Percentiles rank a stretch among this genome's conserved stretches.
Evolutionary conservation across 2,888 invertebrate genomes (phyloP).

Genomic region (Pegoplata infirma): DNA sequence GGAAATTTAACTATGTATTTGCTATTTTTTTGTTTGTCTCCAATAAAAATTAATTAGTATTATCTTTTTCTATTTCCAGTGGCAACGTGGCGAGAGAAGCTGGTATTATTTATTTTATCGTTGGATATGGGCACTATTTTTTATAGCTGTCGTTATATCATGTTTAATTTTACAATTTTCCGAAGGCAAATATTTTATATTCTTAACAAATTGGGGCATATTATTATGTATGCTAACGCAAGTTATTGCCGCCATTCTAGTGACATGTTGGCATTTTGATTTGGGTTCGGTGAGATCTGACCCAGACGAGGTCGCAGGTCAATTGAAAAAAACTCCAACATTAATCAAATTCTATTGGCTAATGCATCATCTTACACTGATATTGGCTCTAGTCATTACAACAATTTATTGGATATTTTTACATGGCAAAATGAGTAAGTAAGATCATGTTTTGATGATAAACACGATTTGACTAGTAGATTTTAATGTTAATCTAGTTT

Average conservation of each 20-base stretch:
- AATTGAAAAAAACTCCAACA: constrained; percentile 66
- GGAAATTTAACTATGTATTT: too few species aligned
- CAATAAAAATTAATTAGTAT: background rate
- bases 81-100: constrained; percentile 75
- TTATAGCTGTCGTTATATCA: constrained; percentile 69
- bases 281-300: constrained; percentile 66
- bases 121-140: constrained; percentile 74
- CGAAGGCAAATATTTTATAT: constrained; percentile 75
- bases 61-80: constrained; percentile 66
- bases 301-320: constrained; percentile 61
- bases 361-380: constrained; percentile 82
- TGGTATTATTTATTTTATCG: constrained; percentile 73
- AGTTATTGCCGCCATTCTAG: constrained; percentile 72
- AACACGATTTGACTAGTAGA: too few species aligned
- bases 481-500: too few species aligned
- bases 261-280: constrained; percentile 75
- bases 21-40: background rate
- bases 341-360: constrained; percentile 83
- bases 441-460: too few species aligned
- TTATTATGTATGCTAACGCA: constrained; percentile 72
- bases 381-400: constrained; percentile 85
- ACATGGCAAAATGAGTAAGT: constrained; percentile 75
- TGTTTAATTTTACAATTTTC: constrained; percentile 70
- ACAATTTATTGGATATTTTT: constrained; percentile 84
- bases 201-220: constrained; percentile 78